A percentile compares a stretch with the other conserved stretches of the same genome.
Conservation (phyloP, 2,888 invertebrate genomes). For the Protophormia terraenovae region DNA sequence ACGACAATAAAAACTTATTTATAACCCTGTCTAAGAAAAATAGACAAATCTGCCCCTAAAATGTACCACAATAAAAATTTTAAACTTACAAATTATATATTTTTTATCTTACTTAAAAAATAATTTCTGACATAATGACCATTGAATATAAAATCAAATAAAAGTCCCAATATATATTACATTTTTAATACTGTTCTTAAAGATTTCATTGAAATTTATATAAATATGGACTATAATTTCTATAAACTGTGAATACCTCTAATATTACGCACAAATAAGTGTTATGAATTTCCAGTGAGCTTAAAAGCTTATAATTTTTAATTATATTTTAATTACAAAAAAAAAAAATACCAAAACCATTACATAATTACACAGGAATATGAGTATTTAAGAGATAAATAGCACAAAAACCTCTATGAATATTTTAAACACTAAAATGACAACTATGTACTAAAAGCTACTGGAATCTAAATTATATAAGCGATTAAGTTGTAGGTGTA, state of each 20-base stretch:
- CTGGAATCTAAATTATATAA: not conserved
- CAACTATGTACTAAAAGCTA: not conserved
- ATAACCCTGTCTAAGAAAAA: too few relatives aligned
- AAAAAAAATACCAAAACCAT: conserved; percentile 23
- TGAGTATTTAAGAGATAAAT: not conserved
- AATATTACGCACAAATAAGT: not conserved
- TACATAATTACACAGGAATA: not conserved
- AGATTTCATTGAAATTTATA: too few relatives aligned
- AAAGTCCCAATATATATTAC: too few relatives aligned
- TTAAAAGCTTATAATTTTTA: not conserved
- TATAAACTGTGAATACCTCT: not conserved
- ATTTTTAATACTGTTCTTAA: too few relatives aligned
- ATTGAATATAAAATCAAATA: too few relatives aligned
- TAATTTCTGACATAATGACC: too few relatives aligned
- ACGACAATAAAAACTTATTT: too few relatives aligned
- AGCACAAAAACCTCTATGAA: not conserved
- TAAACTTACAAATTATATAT: too few relatives aligned
- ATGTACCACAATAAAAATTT: too few relatives aligned
- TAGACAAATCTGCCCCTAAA: too few relatives aligned
- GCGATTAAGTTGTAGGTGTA: not conserved
- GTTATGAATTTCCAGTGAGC: not conserved
- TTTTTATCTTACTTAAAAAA: too few relatives aligned
- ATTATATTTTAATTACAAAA: conserved; percentile 19
- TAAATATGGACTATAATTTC: too few relatives aligned
- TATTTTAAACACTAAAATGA: not conserved